Conservation (phyloP, 2,888 invertebrate species). For the Monopis laevigella region DNA sequence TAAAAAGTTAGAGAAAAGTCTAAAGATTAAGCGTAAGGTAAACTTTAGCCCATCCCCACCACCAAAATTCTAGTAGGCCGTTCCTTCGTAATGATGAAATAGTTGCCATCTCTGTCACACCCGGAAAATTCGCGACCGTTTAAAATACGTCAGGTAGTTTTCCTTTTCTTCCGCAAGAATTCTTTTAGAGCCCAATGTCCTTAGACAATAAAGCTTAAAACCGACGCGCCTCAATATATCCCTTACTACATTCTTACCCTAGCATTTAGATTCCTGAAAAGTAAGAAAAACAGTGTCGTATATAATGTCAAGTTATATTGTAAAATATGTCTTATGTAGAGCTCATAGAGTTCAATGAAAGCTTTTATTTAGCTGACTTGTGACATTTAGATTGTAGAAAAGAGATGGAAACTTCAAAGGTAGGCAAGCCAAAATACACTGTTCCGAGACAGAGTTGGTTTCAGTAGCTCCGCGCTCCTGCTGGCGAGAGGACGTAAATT, state of each 20-base stretch:
- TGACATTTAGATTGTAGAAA: constrained; percentile 20
- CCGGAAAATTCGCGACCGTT: constrained; percentile 45
- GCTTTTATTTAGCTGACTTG: background rate
- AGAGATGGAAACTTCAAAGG: constrained; percentile 50
- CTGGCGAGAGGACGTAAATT: constrained; percentile 39
- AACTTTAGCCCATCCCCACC: constrained; percentile 62
- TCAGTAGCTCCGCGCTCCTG: constrained; percentile 57
- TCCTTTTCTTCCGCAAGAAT: constrained; percentile 18
- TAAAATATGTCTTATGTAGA: background rate
- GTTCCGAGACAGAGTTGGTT: constrained; percentile 42
- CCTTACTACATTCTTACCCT: background rate
- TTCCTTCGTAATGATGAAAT: constrained; percentile 53
- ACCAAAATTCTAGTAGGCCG: constrained; percentile 49
- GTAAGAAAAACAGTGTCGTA: background rate
- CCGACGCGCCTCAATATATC: background rate
- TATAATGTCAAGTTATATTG: no score
- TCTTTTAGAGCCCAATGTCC: constrained; percentile 23
- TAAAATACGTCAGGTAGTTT: constrained; percentile 25
- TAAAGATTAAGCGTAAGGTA: constrained; percentile 22
- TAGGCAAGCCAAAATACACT: constrained; percentile 51
- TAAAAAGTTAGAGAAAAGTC: no score
- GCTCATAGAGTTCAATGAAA: background rate
- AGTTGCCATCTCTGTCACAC: constrained; percentile 53
- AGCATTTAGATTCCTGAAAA: background rate
- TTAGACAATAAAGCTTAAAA: constrained; percentile 4